Conservation (phyloP, 2,797 vertebrate species). For the Notolepis coatsorum region DNA sequence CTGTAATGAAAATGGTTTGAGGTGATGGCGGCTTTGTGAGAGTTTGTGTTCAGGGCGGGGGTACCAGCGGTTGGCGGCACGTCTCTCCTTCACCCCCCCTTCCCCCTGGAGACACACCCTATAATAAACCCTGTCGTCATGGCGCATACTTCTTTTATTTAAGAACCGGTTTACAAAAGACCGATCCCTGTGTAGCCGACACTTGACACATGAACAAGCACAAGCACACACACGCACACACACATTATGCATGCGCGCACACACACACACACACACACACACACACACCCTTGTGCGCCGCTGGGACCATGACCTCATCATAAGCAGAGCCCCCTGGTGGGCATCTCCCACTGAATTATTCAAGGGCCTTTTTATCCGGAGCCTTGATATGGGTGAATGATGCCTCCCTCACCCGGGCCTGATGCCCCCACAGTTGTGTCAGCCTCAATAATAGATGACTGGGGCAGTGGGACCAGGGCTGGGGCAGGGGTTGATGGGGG, state of each 20-base stretch:
- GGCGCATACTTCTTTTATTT: constrained; percentile 34
- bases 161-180: constrained; percentile 3
- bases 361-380: constrained; percentile 58
- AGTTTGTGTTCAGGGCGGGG: not conserved
- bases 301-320: constrained; percentile 71
- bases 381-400: constrained; percentile 59
- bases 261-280: constrained; percentile 13
- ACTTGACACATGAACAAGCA: constrained; percentile 15
- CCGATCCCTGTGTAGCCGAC: not conserved
- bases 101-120: constrained; percentile 33
- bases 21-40: constrained; percentile 12
- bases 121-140: constrained; percentile 51
- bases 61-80: not conserved
- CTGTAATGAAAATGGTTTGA: constrained; percentile 58
- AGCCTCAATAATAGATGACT: constrained; percentile 72
- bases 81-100: constrained; percentile 33
- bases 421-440: constrained; percentile 62
- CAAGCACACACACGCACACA: not conserved
- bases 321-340: constrained; percentile 34
- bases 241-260: constrained; percentile 4
- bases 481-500: no score
- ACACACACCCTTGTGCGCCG: constrained; percentile 33
- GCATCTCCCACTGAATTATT: constrained; percentile 72
- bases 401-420: not conserved
- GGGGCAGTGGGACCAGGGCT: constrained; percentile 13